Base-by-base conservation (phyloP, 2,888 invertebrate species). In the Phanerotoma sp. region DNA sequence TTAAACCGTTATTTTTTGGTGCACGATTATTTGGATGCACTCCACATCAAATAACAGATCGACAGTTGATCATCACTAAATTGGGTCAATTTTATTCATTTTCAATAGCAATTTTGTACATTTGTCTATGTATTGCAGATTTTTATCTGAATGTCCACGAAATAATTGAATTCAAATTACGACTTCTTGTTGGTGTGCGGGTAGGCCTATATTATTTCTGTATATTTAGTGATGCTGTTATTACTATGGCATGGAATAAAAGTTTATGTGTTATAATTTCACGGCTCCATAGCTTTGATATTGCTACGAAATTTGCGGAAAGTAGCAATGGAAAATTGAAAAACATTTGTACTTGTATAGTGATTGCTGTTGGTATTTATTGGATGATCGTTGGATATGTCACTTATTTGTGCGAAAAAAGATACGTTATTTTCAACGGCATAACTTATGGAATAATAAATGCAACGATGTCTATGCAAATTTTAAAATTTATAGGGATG, bases 321-420 rank as follows among this genome's bases (percentile, higher is more conserved):
- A 62, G 48, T 11, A 41, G 21, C 3, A 46, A 46, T 48, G 15
- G 38, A 22, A 7, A 45, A 3, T 20, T 58, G 1, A 52, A 51
- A 3, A 42, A 47, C 11, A n/a, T 38, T 4, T 62, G 62, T 47
- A 50, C 47, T 13, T 40, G 46, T 7, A 15, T 25, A 5, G 2
- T 62, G 4, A 11, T 59, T 5, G 18, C 51, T 15, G 4, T 59
- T 4, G 51, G 46, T 6, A 11, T 51, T 5, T 64, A 54, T 15
- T 69, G 68, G 66, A n/a, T 42, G 15, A 13, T 56, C 20, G 60
- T 62, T 5, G 66, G 64, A 10, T 65, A 66, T 44, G 15, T 62
- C n/a, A 61, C 58, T n/a, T 66, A 58, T 55, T 44, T 56, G 67
- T 57, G 62, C 41, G 67, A 66, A 38, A 18, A 9, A 18, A 56